Conservation (phyloP, 2,888 invertebrate species). For the Caenorhabditis panamensis region DNA sequence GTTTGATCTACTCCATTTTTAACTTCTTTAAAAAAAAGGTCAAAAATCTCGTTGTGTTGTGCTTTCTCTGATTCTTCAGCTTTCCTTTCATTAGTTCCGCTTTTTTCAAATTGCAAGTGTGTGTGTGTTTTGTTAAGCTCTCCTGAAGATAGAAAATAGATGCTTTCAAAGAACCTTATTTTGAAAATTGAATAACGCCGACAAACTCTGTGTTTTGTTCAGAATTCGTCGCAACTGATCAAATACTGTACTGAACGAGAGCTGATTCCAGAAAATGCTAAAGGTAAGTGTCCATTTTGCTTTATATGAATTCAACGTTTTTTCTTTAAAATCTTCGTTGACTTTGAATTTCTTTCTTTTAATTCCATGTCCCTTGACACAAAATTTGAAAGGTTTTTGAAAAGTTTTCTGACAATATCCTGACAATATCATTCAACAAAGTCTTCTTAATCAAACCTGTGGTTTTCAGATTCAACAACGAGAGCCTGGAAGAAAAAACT, state of each 20-base stretch:
- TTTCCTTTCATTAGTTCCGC: not conserved
- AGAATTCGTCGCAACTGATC: conserved; percentile 46
- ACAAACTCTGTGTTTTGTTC: conserved; percentile 43
- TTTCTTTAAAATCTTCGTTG: too few relatives aligned
- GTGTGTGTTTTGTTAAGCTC: conserved; percentile 16
- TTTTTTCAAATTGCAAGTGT: conserved; percentile 17
- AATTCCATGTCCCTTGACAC: too few relatives aligned
- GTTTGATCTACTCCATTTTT: conserved; percentile 43
- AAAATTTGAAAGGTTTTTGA: too few relatives aligned
- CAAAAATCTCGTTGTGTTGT: conserved; percentile 25
- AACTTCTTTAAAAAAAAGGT: conserved; percentile 29
- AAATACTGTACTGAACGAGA: conserved; percentile 17
- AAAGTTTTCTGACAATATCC: too few relatives aligned
- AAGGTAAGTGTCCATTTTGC: too few relatives aligned
- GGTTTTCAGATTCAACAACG: conserved; percentile 47
- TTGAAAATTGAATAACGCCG: conserved; percentile 19
- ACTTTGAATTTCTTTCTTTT: too few relatives aligned
- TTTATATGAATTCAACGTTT: too few relatives aligned
- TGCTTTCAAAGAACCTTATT: conserved; percentile 10
- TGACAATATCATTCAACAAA: too few relatives aligned
- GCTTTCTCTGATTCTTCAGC: conserved; percentile 12
- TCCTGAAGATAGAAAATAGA: conserved; percentile 1
- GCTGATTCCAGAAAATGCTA: conserved; percentile 24
- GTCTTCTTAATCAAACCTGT: too few relatives aligned
- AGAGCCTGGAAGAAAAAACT: conserved; percentile 35